Evolutionary conservation across 1,140 invertebrate species (phyloP).

Genomic region (Marisa cornuarietis): DNA sequence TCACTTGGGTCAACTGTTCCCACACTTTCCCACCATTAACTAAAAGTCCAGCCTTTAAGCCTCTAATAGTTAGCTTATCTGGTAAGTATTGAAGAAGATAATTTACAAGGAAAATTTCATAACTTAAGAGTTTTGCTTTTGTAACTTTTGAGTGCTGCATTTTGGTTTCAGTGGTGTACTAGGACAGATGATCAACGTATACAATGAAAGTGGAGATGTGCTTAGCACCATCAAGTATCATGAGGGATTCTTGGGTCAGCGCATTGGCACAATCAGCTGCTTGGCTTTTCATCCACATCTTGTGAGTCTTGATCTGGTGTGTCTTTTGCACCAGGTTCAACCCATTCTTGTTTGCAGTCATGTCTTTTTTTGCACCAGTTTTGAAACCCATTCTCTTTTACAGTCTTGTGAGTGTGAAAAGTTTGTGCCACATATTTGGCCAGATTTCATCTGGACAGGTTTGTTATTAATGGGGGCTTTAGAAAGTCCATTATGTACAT

Average conservation of each 20-base stretch:
- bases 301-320: constrained; percentile 64
- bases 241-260: constrained; percentile 89
- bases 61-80: too few species aligned
- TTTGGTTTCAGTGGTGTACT: constrained; percentile 76
- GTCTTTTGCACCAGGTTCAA: background rate
- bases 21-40: too few species aligned
- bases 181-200: constrained; percentile 83
- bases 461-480: background rate
- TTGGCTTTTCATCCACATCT: constrained; percentile 87
- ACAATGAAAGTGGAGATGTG: constrained; percentile 76
- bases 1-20: too few species aligned
- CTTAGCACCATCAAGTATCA: constrained; percentile 82
- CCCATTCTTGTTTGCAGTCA: background rate
- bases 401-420: too few species aligned
- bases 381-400: too few species aligned
- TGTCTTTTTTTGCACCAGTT: too few species aligned
- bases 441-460: background rate
- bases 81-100: too few species aligned
- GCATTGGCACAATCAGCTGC: constrained; percentile 85
- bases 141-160: background rate
- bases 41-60: too few species aligned
- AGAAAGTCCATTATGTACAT: too few species aligned
- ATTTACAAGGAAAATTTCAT: too few species aligned
- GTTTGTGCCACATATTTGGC: background rate
- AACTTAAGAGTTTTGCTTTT: too few species aligned